A percentile compares a stretch with the other conserved stretches of the same genome.
phyloP scores from a whole-genome alignment of 2,113 vertebrate species.

The Cyanoderma ruficeps region DNA sequence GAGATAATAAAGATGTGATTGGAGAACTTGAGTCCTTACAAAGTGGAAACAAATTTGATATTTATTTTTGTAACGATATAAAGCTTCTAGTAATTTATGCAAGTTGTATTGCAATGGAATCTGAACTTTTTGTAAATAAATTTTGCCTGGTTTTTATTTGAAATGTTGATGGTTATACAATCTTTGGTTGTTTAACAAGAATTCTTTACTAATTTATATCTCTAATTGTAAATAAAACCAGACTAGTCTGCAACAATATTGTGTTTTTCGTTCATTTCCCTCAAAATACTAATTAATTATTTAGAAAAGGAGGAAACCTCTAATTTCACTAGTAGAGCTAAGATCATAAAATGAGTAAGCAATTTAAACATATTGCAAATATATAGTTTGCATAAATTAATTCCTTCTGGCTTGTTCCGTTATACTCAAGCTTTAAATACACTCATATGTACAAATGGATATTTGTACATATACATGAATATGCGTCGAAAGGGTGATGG shows the following conservation, averaged over 20 bases:
- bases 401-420: constrained; percentile 21
- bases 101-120: constrained; percentile 99
- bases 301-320: constrained; percentile 14
- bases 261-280: constrained; percentile 62
- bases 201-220: constrained; percentile 99
- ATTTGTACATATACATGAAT: constrained; percentile 16
- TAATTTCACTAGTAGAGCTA: not conserved
- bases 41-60: constrained; percentile 99
- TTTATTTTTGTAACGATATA: constrained; percentile 99
- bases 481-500: not conserved
- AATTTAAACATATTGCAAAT: constrained; percentile 34
- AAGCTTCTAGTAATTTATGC: constrained; percentile 99
- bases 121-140: constrained; percentile 97
- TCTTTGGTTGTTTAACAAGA: constrained; percentile 90
- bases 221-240: constrained; percentile 97
- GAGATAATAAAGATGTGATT: constrained; percentile 81
- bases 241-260: constrained; percentile 81
- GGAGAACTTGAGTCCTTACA: constrained; percentile 91
- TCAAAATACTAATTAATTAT: not conserved
- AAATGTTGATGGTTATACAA: constrained; percentile 90
- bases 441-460: not conserved
- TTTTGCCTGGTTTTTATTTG: constrained; percentile 97
- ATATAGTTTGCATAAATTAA: constrained; percentile 57
- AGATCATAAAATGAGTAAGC: constrained; percentile 2
- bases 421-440: constrained; percentile 20